Conservation (phyloP, 2,113 vertebrate species). For the Hemiscyllium ocellatum region DNA sequence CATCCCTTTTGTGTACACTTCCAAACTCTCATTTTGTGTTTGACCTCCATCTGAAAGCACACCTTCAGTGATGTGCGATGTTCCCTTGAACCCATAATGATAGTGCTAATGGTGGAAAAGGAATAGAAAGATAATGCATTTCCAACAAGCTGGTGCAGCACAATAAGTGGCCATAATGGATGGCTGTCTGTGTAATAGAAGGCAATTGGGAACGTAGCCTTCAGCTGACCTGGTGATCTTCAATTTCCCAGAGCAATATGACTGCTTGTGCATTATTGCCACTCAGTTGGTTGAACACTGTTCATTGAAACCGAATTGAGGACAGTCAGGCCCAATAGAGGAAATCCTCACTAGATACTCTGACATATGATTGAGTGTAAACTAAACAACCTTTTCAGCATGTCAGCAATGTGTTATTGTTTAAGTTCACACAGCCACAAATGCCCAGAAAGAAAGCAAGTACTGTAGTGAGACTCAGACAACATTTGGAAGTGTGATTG, state of each 20-base stretch:
- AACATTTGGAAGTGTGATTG: neutral
- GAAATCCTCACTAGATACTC: neutral
- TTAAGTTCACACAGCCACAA: neutral
- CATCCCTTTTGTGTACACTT: neutral
- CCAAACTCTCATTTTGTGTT: neutral
- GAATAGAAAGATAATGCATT: neutral
- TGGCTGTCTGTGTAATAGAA: neutral
- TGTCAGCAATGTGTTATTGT: neutral
- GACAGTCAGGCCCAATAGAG: neutral
- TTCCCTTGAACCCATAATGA: neutral
- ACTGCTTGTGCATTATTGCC: neutral
- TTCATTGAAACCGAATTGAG: slow-evolving; percentile 16
- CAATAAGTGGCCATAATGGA: neutral
- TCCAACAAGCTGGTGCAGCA: neutral
- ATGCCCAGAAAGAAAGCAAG: neutral
- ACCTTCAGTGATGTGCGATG: neutral
- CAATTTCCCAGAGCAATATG: neutral
- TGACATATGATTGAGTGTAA: neutral
- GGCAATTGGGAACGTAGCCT: neutral
- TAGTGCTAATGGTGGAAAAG: neutral
- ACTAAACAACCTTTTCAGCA: neutral
- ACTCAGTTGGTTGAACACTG: slow-evolving; percentile 21
- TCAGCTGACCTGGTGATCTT: neutral
- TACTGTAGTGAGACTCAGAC: neutral
- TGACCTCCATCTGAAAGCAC: neutral